Evolutionary conservation across 2,113 vertebrate species (phyloP).

Genomic region (Pheucticus melanocephalus): DNA sequence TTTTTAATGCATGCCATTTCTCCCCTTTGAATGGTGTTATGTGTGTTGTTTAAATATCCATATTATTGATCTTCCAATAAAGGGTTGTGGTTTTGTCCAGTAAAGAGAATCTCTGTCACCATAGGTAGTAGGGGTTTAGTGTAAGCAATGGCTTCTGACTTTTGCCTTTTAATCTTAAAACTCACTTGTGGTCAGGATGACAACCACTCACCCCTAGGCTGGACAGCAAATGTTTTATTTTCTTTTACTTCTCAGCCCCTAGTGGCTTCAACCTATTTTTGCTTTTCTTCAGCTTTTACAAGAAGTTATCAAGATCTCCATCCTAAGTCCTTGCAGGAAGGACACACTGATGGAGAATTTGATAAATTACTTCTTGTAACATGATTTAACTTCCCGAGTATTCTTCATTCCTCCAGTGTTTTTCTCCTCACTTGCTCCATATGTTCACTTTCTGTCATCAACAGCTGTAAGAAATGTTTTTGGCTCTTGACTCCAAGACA

Average conservation of each 20-base stretch:
- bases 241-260: neutral
- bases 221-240: neutral
- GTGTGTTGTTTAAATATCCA: neutral
- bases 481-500: neutral
- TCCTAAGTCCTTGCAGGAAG: neutral
- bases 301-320: neutral
- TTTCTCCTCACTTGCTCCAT: slow-evolving; percentile 11
- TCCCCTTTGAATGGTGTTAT: neutral
- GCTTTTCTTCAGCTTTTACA: neutral
- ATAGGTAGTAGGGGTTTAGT: neutral
- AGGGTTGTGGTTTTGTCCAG: neutral
- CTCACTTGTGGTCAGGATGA: neutral
- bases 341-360: neutral
- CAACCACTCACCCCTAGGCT: neutral
- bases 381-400: slow-evolving; percentile 12
- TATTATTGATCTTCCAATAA: neutral
- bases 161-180: neutral
- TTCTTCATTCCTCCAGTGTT: neutral
- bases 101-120: neutral
- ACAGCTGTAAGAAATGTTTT: slow-evolving; percentile 16
- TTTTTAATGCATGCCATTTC: neutral
- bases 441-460: slow-evolving; percentile 34
- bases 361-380: slow-evolving; percentile 27
- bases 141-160: neutral
- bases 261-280: neutral